A percentile compares a stretch with the other conserved stretches of the same genome.
phyloP scores from a whole-genome alignment of 2,797 vertebrate genomes.

The Catamblyrhynchus diadema region DNA sequence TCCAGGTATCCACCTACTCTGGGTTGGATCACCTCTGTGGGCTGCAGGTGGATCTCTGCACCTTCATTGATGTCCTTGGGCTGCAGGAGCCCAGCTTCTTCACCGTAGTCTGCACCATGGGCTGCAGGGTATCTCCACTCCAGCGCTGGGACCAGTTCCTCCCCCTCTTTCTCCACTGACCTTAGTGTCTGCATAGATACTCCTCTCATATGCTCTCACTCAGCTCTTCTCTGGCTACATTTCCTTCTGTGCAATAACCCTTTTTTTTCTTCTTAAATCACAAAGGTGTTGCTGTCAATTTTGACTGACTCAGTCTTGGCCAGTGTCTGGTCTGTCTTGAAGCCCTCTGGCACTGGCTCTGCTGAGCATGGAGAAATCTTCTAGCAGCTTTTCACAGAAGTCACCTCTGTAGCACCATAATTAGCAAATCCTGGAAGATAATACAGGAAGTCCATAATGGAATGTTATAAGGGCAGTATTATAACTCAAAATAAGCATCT shows the following conservation, averaged over 20 bases:
- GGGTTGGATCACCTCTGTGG: accelerated
- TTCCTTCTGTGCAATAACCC: not conserved
- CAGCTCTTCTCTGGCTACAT: not conserved
- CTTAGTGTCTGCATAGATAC: not conserved
- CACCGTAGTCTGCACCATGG: accelerated
- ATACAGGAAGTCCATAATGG: not conserved
- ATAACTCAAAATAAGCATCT: not conserved
- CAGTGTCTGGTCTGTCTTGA: accelerated
- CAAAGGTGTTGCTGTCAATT: not conserved
- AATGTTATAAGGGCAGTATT: not conserved
- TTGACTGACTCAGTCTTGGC: not conserved
- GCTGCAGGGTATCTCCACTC: not conserved
- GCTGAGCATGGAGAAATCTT: not conserved
- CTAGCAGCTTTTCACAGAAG: not conserved
- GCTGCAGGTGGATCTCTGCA: not conserved
- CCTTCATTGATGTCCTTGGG: no score
- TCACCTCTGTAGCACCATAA: not conserved
- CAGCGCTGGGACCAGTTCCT: accelerated
- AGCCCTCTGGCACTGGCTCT: accelerated
- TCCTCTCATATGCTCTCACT: not conserved
- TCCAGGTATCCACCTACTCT: not conserved
- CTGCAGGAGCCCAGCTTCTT: not conserved
- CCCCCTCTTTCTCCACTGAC: not conserved
- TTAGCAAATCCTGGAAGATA: not conserved
- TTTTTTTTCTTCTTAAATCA: not conserved